A percentile compares a stretch with the other conserved stretches of the same genome.
Evolutionary conservation across 2,888 invertebrate species (phyloP).

Genomic region (Macrostomum cliftonense): DNA sequence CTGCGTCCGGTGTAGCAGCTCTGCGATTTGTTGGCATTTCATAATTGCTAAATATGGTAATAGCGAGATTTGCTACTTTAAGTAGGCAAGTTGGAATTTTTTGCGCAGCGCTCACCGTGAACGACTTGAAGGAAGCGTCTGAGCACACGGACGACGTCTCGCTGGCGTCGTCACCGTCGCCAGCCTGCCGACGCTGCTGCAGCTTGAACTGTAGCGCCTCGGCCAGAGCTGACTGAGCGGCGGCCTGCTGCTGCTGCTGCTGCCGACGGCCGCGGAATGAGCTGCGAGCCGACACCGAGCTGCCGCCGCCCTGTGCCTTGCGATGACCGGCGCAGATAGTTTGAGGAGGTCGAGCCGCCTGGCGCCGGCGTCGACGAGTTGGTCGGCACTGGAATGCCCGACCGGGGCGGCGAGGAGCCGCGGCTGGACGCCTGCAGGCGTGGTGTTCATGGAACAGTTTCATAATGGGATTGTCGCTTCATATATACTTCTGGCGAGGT

Average conservation of each 20-base stretch:
- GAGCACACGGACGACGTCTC: conserved; percentile 89
- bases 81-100: too few species aligned
- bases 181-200: too few species aligned
- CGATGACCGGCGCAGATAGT: background rate
- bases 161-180: conserved; percentile 38
- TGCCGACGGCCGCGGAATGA: background rate
- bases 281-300: conserved; percentile 3
- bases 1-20: too few species aligned
- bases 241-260: conserved; percentile 52
- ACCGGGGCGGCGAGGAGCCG: conserved; percentile 35
- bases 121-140: conserved; percentile 41
- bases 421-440: conserved; percentile 38
- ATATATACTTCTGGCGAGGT: too few species aligned
- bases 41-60: too few species aligned
- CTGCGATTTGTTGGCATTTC: too few species aligned
- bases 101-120: background rate
- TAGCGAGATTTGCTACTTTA: too few species aligned
- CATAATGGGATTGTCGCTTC: too few species aligned
- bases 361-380: background rate
- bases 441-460: conserved; percentile 20
- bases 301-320: conserved; percentile 2
- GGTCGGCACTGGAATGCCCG: background rate
- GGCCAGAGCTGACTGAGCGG: conserved; percentile 63
- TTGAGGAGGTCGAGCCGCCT: background rate
- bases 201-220: conserved; percentile 45